Evolutionary conservation across 2,888 invertebrate species (phyloP).

Genomic region (Drosophila kanekoi): DNA sequence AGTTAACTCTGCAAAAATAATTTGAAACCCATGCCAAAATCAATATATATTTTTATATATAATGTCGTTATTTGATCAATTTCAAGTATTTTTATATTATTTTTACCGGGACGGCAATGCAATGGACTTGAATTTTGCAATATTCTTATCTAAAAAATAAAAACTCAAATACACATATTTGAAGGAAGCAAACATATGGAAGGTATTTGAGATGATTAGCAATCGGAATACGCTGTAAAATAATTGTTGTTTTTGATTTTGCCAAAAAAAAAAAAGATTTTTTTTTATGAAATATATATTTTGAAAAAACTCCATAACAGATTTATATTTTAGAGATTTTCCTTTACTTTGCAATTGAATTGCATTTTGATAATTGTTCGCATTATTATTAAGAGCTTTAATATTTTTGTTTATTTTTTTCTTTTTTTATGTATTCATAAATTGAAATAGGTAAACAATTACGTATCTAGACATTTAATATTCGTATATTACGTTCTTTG

Average conservation of each 20-base stretch:
- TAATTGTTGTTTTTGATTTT: conserved; percentile 13
- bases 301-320: conserved; percentile 4
- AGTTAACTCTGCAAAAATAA: conserved; percentile 36
- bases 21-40: conserved; percentile 58
- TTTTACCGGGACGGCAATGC: conserved; percentile 68
- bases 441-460: conserved; percentile 40
- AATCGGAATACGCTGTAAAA: conserved; percentile 17
- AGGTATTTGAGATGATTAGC: conserved; percentile 36
- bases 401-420: conserved; percentile 11
- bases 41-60: conserved; percentile 14
- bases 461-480: conserved; percentile 48
- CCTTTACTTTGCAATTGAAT: conserved; percentile 35
- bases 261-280: conserved; percentile 1
- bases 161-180: conserved; percentile 9
- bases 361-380: conserved; percentile 43
- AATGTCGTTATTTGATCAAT: background rate
- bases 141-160: conserved; percentile 16
- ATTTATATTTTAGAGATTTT: conserved; percentile 21
- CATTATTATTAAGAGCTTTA: conserved; percentile 25
- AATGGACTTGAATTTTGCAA: conserved; percentile 55
- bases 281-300: conserved; percentile 23
- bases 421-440: conserved; percentile 22
- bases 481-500: conserved; percentile 28
- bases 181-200: conserved; percentile 38
- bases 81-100: conserved; percentile 7